Percentiles rank a stretch among this genome's conserved stretches.
These are phyloP conservation scores for Cheilosia variabilis DNA, from an alignment of 2,888 invertebrate species.

Conservation along the genomic window DNA sequence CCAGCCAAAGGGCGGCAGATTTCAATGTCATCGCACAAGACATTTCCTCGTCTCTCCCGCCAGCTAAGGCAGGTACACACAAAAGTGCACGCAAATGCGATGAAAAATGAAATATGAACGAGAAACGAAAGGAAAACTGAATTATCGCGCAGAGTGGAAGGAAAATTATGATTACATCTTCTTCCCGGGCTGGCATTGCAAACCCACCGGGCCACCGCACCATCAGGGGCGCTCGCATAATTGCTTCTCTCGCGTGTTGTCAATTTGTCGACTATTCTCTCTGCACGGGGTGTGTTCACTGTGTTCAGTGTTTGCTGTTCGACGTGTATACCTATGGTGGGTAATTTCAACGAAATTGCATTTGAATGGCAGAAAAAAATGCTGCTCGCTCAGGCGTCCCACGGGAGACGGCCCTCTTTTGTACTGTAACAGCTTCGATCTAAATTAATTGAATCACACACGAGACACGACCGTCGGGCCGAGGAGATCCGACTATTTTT, in stretches of 20 bases:
- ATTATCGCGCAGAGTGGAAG: constrained; percentile 46
- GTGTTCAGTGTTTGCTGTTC: no score
- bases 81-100: constrained; percentile 63
- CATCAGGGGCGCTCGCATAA: constrained; percentile 16
- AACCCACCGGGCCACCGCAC: not conserved
- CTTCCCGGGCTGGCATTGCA: not conserved
- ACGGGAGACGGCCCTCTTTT: constrained; percentile 36
- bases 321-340: not conserved
- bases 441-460: constrained; percentile 71
- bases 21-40: constrained; percentile 70
- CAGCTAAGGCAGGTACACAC: not conserved
- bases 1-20: constrained; percentile 21
- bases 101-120: constrained; percentile 11
- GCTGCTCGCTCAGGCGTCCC: constrained; percentile 35
- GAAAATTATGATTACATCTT: constrained; percentile 65
- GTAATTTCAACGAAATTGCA: constrained; percentile 67
- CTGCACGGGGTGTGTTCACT: constrained; percentile 18
- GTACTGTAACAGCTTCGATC: constrained; percentile 44
- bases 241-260: constrained; percentile 71
- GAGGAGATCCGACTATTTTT: not conserved
- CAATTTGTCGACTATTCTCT: constrained; percentile 71
- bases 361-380: constrained; percentile 63
- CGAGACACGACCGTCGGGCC: constrained; percentile 2
- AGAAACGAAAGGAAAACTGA: constrained; percentile 23
- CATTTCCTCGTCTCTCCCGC: constrained; percentile 38